These are phyloP conservation scores for Strix occidentalis DNA, from an alignment of 2,797 vertebrate genomes.

Conservation along the genomic window DNA sequence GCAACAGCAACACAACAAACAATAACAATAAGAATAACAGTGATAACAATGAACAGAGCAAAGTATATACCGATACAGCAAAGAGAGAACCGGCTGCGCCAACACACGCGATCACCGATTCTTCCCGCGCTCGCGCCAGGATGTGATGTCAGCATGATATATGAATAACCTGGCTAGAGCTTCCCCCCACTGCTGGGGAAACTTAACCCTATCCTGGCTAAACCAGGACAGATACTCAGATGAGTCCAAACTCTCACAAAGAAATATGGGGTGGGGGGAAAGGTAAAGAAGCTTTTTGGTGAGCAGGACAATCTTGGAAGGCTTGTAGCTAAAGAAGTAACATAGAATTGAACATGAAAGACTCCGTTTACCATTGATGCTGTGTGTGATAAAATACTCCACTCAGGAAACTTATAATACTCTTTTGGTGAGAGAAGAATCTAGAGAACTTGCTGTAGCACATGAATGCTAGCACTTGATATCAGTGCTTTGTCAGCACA, in stretches of 20 bases:
- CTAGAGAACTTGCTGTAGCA: neutral
- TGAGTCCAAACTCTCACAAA: neutral
- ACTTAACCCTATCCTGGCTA: too few species aligned
- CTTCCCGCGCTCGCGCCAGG: too few species aligned
- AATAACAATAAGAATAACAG: too few species aligned
- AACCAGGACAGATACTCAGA: neutral
- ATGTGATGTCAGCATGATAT: too few species aligned
- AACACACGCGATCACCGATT: too few species aligned
- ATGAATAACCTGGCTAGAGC: too few species aligned
- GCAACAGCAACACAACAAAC: too few species aligned
- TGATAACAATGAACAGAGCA: too few species aligned
- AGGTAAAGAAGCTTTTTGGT: neutral
- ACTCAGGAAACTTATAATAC: neutral
- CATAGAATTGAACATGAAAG: neutral
- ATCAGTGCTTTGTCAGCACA: neutral
- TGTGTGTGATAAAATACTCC: neutral
- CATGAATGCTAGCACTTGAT: neutral
- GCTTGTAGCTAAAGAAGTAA: neutral
- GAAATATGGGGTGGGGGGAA: fast-evolving
- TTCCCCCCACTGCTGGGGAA: too few species aligned
- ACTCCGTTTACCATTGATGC: neutral
- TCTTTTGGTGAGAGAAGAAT: neutral
- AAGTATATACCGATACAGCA: too few species aligned
- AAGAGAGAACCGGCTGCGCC: too few species aligned
- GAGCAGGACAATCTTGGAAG: neutral